Conservation (phyloP, 2,113 vertebrate species). For the Dicerorhinus sumatrensis region DNA sequence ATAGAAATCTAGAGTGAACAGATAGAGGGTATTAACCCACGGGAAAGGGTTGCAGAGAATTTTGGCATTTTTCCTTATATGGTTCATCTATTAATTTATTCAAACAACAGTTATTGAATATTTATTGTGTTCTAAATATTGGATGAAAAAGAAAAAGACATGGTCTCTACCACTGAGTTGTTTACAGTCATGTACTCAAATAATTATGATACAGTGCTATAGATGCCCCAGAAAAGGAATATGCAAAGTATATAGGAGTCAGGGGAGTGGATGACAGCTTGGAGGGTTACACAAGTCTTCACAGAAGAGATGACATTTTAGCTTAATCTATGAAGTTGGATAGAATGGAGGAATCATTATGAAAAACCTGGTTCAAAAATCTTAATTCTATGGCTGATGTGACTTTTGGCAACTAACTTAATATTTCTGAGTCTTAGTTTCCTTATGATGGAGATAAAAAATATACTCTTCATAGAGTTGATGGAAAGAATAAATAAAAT, state of each 20-base stretch:
- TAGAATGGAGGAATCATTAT: not conserved
- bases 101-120: not conserved
- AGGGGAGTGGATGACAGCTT: not conserved
- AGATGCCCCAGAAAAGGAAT: not conserved
- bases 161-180: not conserved
- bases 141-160: not conserved
- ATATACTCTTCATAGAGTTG: not conserved
- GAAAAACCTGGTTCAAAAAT: not conserved
- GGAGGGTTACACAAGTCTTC: not conserved
- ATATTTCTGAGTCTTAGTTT: slow-evolving; percentile 11
- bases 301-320: not conserved
- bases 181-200: not conserved
- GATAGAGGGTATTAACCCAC: not conserved
- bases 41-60: not conserved
- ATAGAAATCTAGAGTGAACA: not conserved
- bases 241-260: not conserved
- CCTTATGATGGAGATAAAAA: not conserved
- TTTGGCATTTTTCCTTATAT: not conserved
- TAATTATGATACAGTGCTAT: not conserved
- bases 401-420: not conserved
- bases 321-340: not conserved
- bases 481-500: not conserved
- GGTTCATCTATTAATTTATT: not conserved
- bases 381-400: not conserved
- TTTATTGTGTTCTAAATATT: slow-evolving; percentile 32